Evolutionary conservation across 1,140 invertebrate genomes (phyloP), one percentile per base, ranked within the genome.

Genomic region (Acromyrmex heyeri): DNA sequence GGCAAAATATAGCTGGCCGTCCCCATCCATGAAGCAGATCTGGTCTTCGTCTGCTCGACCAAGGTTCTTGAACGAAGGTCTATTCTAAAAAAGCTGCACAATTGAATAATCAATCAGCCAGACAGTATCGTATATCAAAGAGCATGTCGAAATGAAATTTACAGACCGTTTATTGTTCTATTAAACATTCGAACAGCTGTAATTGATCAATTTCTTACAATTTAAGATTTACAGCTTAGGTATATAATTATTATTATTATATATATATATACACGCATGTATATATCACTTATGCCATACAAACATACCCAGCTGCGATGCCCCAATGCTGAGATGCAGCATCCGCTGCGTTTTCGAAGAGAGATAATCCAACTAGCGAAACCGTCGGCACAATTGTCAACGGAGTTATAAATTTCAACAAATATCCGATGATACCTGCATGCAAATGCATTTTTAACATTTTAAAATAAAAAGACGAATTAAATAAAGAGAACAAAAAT

Each of bases 351-450:
- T 97, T 97, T 92, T 97, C 96, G 93, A 98, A 98, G 1, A 98
- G 93, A 1, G 97, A 97, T 1, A 98, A 92, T 2, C 98, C 98
- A 86, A 98, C 97, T 21, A 98, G 92, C 0, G 97, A 96, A 5
- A 98, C 97, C 0, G 97, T 98, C 0, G 98, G 98, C 0, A 97
- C 97, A 38, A 98, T 98, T 0, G 97, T 98, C 53, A 98, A 92
- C 0, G 98, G 98, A 0, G 97, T 98, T 3, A 98, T 97, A 92
- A 96, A 97, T 62, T 96, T 96, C 0, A 98, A 93, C 18, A 98
- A 93, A 57, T 97, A 96, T 3, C 97, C 97, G 69, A 98, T 96
- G 0, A 98, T 94, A 7, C 98, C 98, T 93, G 96, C 94, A 3
- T 0, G 10, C 0, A 21, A 27, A 67, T 5, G 24, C 3, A 7